Base-by-base conservation (phyloP, 2,888 invertebrate species). In the Chirona hameri region DNA sequence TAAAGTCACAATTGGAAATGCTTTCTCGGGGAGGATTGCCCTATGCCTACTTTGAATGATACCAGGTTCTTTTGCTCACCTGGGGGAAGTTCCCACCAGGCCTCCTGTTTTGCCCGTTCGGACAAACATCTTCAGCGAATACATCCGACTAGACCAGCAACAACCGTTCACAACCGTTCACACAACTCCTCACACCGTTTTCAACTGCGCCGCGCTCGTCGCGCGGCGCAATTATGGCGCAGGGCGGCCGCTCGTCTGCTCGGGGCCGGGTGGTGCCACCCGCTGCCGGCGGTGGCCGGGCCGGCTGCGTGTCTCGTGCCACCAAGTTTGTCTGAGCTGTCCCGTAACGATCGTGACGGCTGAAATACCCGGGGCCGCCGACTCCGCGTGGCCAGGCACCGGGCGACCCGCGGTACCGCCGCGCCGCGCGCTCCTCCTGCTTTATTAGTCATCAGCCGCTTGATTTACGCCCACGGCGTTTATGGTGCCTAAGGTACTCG, bases 381-480 rank as follows among this genome's bases (percentile, higher is more conserved):
- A 29, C 29, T 24, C 29, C 10, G 14, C 27, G 69, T 27, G 69
- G 69, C 69, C 69, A 27, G 69, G 69, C 69, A 69, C 69, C 27
- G 69, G 2, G 12, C 69, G 27, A 4, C 9, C 69, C 27, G 27
- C 69, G 3, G n/a, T 9, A 9, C 24, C n/a, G 1, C 60, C n/a
- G 60, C 60, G 39, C 39, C 39, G 39, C 39, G 39, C 39, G 39
- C 39, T 39, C 4, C 24, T 69, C 4, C 24, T 69, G 69, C 24
- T 69, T 69, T 69, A 69, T 69, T 69, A 69, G 69, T 69, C 69
- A 69, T 27, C 69, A 69, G 24, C 24, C 12, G 69, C 7, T 69
- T 69, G 69, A 69, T 69, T 69, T 69, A 69, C 7, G 14, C 14
- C 69, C 3, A 9, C 69, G 69, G 69, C 69, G 69, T 69, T 69